Percentiles rank a stretch among this genome's conserved stretches.
Evolutionary conservation across 2,113 vertebrate species (phyloP).

Genomic region (Pachyramphus minor): DNA sequence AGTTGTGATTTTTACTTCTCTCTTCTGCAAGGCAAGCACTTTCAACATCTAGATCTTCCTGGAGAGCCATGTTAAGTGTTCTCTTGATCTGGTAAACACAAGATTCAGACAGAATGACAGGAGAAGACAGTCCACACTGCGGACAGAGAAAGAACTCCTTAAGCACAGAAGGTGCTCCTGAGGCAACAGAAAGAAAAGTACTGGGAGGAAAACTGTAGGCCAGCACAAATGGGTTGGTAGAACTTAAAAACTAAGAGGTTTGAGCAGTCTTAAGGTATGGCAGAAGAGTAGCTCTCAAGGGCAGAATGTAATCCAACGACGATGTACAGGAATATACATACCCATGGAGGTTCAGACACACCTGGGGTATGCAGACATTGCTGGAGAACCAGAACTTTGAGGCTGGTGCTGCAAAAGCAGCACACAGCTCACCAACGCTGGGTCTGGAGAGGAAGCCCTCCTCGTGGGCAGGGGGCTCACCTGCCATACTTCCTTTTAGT

Average conservation of each 20-base stretch:
- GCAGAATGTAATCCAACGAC: background rate
- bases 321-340: background rate
- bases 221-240: background rate
- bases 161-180: background rate
- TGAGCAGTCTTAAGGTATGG: background rate
- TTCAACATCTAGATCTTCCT: background rate
- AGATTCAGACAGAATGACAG: background rate
- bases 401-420: background rate
- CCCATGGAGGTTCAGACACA: background rate
- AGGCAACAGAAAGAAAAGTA: background rate
- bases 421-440: background rate
- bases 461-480: background rate
- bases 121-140: background rate
- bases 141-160: background rate
- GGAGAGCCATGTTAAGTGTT: accelerated
- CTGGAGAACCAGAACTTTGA: background rate
- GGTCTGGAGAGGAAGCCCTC: background rate
- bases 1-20: background rate
- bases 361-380: background rate
- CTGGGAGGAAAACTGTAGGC: background rate
- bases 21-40: background rate
- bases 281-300: background rate
- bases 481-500: background rate
- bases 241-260: background rate
- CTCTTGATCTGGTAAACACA: background rate